Conservation (phyloP, 2,113 vertebrate species). For the Alligator sinensis region DNA sequence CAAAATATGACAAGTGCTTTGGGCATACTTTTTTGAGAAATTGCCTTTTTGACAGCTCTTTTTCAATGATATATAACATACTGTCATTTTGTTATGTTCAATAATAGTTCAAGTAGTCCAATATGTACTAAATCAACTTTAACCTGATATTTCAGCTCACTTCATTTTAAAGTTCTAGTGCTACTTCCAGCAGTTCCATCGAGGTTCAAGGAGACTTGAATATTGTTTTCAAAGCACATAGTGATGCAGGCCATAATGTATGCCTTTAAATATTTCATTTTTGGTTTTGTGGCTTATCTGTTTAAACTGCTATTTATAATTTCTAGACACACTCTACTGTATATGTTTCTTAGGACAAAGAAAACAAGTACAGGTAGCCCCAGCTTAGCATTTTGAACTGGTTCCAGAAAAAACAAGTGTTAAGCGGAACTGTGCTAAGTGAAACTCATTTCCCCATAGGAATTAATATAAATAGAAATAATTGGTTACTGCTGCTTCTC, state of each 20-base stretch:
- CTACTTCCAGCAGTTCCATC: conserved; percentile 10
- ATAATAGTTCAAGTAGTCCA: neutral
- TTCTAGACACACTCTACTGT: neutral
- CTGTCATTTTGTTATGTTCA: neutral
- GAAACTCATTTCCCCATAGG: no score
- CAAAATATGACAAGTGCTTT: neutral
- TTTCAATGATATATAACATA: neutral
- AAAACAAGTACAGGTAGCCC: neutral
- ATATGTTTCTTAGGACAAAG: neutral
- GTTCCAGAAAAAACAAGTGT: no score
- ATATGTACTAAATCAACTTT: conserved; percentile 9
- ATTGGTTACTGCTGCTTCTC: no score
- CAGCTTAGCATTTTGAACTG: no score
- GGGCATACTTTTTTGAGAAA: neutral
- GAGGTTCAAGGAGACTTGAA: neutral
- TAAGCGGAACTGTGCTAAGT: no score
- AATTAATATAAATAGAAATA: no score
- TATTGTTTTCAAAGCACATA: conserved; percentile 3
- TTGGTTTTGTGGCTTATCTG: neutral
- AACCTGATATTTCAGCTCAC: neutral
- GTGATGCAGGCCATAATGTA: neutral
- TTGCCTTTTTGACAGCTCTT: neutral
- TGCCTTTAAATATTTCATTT: neutral
- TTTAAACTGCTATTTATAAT: neutral
- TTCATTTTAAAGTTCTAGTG: conserved; percentile 8